Percentiles rank a stretch among this genome's conserved stretches.
Conservation (phyloP, 1,140 invertebrate species). For the Drosophila malerkotliana region DNA sequence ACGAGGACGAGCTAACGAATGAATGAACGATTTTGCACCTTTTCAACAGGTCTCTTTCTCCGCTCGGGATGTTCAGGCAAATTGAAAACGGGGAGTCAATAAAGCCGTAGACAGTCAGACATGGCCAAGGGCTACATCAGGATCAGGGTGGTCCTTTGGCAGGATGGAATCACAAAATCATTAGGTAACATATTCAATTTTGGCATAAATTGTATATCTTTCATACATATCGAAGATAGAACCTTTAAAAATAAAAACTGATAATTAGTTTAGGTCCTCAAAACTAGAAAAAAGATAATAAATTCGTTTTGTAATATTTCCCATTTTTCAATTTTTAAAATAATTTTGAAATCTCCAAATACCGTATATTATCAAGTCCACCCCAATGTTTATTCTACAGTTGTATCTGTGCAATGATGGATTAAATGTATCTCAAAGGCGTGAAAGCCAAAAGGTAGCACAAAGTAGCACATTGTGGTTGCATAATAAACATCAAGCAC, state of each 20-base stretch:
- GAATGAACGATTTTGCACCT: slow-evolving; percentile 71
- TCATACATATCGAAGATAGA: too few species aligned
- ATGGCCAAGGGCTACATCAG: slow-evolving; percentile 51
- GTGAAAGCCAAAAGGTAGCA: slow-evolving; percentile 78
- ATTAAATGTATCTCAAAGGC: slow-evolving; percentile 82
- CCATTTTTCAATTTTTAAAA: too few species aligned
- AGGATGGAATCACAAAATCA: not conserved
- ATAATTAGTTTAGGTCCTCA: not conserved
- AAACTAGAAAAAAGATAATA: too few species aligned
- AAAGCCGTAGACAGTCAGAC: slow-evolving; percentile 67
- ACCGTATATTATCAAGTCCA: not conserved
- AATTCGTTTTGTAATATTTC: too few species aligned
- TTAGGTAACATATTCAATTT: too few species aligned
- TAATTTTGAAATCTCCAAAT: not conserved
- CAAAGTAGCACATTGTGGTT: slow-evolving; percentile 76
- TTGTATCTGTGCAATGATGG: slow-evolving; percentile 66
- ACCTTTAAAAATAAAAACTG: not conserved
- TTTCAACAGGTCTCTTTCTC: slow-evolving; percentile 73
- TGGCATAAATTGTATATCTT: too few species aligned
- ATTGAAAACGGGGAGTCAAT: slow-evolving; percentile 77
- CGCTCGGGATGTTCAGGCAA: slow-evolving; percentile 39
- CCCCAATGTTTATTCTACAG: slow-evolving; percentile 8
- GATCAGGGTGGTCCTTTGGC: slow-evolving; percentile 10
- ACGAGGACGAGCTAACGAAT: slow-evolving; percentile 47
- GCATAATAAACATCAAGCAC: slow-evolving; percentile 67